A percentile compares a stretch with the other conserved stretches of the same genome.
Evolutionary conservation across 2,113 vertebrate genomes (phyloP).

Genomic region (Oncorhynchus nerka): DNA sequence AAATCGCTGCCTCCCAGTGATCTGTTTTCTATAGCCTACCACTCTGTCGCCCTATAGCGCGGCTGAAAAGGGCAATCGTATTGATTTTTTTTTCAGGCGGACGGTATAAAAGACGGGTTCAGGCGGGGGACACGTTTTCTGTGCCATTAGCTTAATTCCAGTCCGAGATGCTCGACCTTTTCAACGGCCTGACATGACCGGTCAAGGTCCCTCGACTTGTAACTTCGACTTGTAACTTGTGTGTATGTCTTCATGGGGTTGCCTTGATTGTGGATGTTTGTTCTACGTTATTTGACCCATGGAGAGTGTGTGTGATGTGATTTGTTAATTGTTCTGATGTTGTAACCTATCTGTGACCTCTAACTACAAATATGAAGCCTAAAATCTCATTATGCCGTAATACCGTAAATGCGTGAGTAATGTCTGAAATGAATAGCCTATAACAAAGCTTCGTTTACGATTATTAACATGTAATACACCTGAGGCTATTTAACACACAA

Average conservation of each 20-base stretch:
- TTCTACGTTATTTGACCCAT: neutral
- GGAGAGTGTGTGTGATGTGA: neutral
- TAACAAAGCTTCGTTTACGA: too few relatives aligned
- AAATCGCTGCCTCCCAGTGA: slow-evolving; percentile 22
- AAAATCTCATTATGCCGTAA: too few relatives aligned
- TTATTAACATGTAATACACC: too few relatives aligned
- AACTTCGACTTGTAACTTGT: slow-evolving; percentile 23
- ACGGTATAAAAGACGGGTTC: slow-evolving; percentile 65
- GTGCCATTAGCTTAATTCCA: slow-evolving; percentile 61
- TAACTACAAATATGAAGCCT: too few relatives aligned
- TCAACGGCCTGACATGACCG: slow-evolving; percentile 58
- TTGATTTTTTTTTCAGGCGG: slow-evolving; percentile 61
- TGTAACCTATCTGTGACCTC: too few relatives aligned
- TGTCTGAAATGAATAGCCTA: too few relatives aligned
- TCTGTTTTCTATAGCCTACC: slow-evolving; percentile 29
- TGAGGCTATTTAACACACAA: too few relatives aligned
- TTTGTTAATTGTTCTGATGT: neutral
- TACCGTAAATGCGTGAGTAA: too few relatives aligned
- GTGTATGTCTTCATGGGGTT: slow-evolving; percentile 27
- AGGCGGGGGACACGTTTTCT: slow-evolving; percentile 70
- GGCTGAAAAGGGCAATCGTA: slow-evolving; percentile 55
- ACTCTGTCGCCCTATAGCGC: slow-evolving; percentile 40
- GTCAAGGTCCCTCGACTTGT: slow-evolving; percentile 46
- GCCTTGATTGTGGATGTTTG: slow-evolving; percentile 40
- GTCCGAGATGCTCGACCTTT: slow-evolving; percentile 58